These are phyloP conservation scores for Rousettus madagascariensis DNA, from an alignment of 2,797 vertebrate genomes.

Conservation along the genomic window DNA sequence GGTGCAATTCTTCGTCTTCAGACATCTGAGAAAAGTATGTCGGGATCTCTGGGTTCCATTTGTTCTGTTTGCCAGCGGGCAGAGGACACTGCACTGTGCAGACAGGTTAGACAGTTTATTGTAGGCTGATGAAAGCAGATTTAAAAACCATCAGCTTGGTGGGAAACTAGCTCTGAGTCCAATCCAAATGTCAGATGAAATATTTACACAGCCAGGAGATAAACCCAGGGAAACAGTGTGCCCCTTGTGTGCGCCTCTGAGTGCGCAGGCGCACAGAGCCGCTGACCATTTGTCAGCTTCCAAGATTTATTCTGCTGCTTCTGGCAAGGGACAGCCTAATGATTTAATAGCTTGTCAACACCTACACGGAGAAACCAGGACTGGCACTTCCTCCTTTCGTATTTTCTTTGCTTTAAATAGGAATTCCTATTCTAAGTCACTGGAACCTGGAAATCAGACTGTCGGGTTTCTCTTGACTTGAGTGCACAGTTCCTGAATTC, in stretches of 20 bases:
- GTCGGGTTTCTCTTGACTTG: slow-evolving; percentile 69
- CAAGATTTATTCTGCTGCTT: slow-evolving; percentile 79
- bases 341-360: slow-evolving; percentile 81
- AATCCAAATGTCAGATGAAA: slow-evolving; percentile 77
- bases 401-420: slow-evolving; percentile 80
- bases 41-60: slow-evolving; percentile 65
- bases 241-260: slow-evolving; percentile 76
- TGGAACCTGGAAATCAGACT: slow-evolving; percentile 76
- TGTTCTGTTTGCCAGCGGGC: slow-evolving; percentile 67
- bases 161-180: slow-evolving; percentile 76
- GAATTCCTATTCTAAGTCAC: slow-evolving; percentile 78
- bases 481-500: slow-evolving; percentile 74
- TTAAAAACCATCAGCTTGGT: slow-evolving; percentile 75
- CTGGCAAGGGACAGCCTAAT: slow-evolving; percentile 77
- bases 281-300: slow-evolving; percentile 78
- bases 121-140: slow-evolving; percentile 72
- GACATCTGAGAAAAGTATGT: slow-evolving; percentile 69
- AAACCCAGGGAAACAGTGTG: slow-evolving; percentile 75
- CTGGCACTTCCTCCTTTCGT: slow-evolving; percentile 78
- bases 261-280: slow-evolving; percentile 71
- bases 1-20: slow-evolving; percentile 63
- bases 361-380: slow-evolving; percentile 77
- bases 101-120: slow-evolving; percentile 76
- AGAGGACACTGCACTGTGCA: slow-evolving; percentile 48
- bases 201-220: slow-evolving; percentile 79